A percentile compares a stretch with the other conserved stretches of the same genome.
These are phyloP conservation scores for Agonopterix alstromeriana DNA, from an alignment of 2,888 invertebrate genomes.

Conservation along the genomic window DNA sequence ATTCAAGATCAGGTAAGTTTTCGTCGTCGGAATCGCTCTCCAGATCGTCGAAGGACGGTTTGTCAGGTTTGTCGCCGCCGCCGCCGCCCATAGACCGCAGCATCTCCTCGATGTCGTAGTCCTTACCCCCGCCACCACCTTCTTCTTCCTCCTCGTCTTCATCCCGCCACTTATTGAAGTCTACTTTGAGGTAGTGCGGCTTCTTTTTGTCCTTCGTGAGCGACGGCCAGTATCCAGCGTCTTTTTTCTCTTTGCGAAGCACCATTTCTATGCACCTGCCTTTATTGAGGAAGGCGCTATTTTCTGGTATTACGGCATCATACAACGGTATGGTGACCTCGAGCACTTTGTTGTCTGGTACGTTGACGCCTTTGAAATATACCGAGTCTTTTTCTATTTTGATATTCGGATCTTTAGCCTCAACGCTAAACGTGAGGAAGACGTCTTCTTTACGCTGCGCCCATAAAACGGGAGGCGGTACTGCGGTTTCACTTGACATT, in stretches of 20 bases:
- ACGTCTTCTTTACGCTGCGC: conserved; percentile 91
- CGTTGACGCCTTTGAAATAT: conserved; percentile 90
- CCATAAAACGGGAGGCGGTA: conserved; percentile 93
- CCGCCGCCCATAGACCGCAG: conserved; percentile 84
- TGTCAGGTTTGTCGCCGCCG: conserved; percentile 69
- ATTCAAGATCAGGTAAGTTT: conserved; percentile 85
- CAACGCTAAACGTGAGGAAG: conserved; percentile 93
- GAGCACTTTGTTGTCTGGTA: conserved; percentile 88
- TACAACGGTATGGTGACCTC: conserved; percentile 92
- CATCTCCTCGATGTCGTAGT: conserved; percentile 82
- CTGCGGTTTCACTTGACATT: conserved; percentile 13
- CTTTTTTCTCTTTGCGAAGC: conserved; percentile 82
- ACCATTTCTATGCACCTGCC: conserved; percentile 86
- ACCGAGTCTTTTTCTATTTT: conserved; percentile 85
- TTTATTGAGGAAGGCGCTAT: conserved; percentile 82
- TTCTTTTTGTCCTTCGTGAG: conserved; percentile 92
- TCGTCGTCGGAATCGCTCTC: conserved; percentile 89
- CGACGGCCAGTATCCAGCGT: conserved; percentile 91
- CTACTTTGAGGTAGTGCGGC: conserved; percentile 96
- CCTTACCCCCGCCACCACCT: conserved; percentile 31
- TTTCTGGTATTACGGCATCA: conserved; percentile 88
- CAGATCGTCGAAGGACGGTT: conserved; percentile 86
- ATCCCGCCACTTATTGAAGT: conserved; percentile 98
- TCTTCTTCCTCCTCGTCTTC: conserved; percentile 95
- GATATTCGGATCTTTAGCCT: conserved; percentile 90